Conservation (phyloP, 1,140 invertebrate species). For the Calliopsis andreniformis region DNA sequence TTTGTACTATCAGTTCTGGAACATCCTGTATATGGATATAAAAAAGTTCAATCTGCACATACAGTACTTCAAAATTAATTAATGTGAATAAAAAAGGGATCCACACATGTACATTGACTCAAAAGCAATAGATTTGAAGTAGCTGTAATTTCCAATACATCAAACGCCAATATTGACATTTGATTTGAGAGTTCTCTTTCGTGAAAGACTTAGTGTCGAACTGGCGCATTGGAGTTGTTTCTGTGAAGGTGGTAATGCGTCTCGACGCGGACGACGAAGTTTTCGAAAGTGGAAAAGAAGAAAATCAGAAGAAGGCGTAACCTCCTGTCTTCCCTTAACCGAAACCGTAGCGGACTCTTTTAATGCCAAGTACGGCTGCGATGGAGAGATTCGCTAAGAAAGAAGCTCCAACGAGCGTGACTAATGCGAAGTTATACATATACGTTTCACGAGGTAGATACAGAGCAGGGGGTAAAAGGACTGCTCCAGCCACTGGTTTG, state of each 20-base stretch:
- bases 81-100: too few relatives aligned
- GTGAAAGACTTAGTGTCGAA: too few relatives aligned
- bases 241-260: neutral
- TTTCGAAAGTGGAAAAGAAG: constrained; percentile 12
- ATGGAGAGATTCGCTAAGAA: constrained; percentile 56
- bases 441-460: constrained; percentile 42
- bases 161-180: too few relatives aligned
- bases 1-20: too few relatives aligned
- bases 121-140: too few relatives aligned
- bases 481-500: constrained; percentile 22
- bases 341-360: constrained; percentile 24
- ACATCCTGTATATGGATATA: too few relatives aligned
- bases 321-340: constrained; percentile 30
- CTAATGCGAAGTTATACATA: constrained; percentile 55
- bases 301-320: constrained; percentile 33
- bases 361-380: constrained; percentile 53
- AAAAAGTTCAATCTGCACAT: too few relatives aligned
- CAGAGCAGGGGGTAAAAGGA: constrained; percentile 27
- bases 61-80: too few relatives aligned
- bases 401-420: constrained; percentile 58
- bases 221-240: too few relatives aligned
- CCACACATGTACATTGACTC: too few relatives aligned
- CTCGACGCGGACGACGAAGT: neutral
- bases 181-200: too few relatives aligned
- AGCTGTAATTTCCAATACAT: too few relatives aligned